Conservation (phyloP, 2,113 vertebrate species). For the Campylomormyrus tamandua region DNA sequence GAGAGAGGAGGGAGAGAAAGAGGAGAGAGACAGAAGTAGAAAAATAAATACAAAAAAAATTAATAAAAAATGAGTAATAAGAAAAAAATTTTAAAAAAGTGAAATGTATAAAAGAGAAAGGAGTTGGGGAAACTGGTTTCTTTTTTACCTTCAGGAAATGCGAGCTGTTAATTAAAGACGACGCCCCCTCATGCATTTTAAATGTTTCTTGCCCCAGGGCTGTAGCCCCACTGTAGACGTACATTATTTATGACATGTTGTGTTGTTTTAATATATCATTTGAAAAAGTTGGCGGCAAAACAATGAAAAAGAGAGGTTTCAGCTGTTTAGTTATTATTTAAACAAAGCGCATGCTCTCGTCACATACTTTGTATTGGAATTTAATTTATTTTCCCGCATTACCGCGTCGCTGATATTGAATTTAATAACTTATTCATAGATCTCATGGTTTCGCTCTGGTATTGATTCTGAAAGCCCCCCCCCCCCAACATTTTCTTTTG, state of each 20-base stretch:
- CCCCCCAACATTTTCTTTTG: not conserved
- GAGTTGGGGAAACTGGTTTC: not conserved
- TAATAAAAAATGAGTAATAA: too few relatives aligned
- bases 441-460: not conserved
- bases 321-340: not conserved
- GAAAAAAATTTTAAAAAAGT: not conserved
- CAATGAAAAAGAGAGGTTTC: not conserved
- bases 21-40: too few relatives aligned
- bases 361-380: not conserved
- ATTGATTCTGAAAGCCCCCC: not conserved
- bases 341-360: not conserved
- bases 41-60: too few relatives aligned
- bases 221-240: not conserved
- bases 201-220: not conserved
- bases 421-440: not conserved
- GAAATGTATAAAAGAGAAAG: not conserved
- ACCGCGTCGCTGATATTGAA: not conserved
- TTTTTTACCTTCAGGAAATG: not conserved
- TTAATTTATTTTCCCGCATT: not conserved
- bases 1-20: too few relatives aligned
- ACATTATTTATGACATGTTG: not conserved
- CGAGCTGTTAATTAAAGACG: not conserved
- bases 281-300: not conserved
- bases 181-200: not conserved
- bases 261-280: not conserved